phyloP scores from a whole-genome alignment of 2,113 vertebrate genomes.

The Sprattus sprattus region DNA sequence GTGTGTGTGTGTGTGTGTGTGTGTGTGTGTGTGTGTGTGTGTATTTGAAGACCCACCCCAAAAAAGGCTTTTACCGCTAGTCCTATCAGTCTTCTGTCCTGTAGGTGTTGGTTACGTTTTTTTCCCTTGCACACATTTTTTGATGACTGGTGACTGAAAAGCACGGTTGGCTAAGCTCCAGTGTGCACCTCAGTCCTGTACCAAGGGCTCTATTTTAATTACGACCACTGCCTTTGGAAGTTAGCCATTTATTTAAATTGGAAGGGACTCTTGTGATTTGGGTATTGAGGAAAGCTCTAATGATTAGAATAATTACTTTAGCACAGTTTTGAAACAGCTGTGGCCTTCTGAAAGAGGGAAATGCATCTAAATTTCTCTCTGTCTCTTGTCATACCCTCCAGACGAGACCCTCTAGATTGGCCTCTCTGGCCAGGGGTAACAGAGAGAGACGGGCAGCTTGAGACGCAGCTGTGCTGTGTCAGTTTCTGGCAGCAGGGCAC shows the following conservation, averaged over 20 bases:
- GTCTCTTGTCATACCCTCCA: constrained; percentile 6
- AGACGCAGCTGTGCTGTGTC: constrained; percentile 43
- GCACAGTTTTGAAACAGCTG: constrained; percentile 48
- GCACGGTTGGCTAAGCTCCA: background rate
- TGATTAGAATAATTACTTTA: constrained; percentile 52
- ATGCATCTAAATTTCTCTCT: constrained; percentile 48
- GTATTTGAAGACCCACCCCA: background rate
- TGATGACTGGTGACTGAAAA: background rate
- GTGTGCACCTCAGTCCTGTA: background rate
- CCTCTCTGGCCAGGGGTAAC: constrained; percentile 12
- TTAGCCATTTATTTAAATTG: constrained; percentile 16
- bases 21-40: background rate
- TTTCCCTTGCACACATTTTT: background rate
- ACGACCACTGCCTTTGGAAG: background rate
- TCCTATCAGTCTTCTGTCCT: no score
- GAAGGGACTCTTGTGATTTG: constrained; percentile 12
- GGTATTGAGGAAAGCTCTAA: constrained; percentile 38
- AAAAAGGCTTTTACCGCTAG: no score
- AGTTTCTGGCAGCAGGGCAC: constrained; percentile 15
- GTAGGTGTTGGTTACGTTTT: background rate
- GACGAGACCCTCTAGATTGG: background rate
- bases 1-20: background rate
- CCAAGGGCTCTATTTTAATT: background rate
- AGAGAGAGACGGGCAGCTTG: constrained; percentile 15
- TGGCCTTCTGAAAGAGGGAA: constrained; percentile 52